phyloP scores from a whole-genome alignment of 2,888 invertebrate species.

The Meiosimyza platycephala region DNA sequence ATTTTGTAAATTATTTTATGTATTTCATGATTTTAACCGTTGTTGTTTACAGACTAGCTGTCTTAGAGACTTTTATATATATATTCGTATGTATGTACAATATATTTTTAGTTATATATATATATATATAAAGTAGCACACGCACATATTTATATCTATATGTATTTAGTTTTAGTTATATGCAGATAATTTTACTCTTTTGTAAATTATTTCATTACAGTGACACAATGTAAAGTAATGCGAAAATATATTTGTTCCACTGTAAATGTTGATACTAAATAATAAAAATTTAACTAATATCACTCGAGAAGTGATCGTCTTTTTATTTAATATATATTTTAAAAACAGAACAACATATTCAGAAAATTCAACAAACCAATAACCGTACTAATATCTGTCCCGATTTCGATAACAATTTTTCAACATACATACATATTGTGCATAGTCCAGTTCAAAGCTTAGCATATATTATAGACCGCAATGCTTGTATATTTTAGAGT shows the following conservation, averaged over 20 bases:
- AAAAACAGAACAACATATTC: no score
- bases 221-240: conserved; percentile 10
- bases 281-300: conserved; percentile 17
- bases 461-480: no score
- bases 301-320: background rate
- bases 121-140: background rate
- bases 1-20: background rate
- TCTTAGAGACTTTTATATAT: conserved; percentile 6
- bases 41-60: background rate
- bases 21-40: background rate
- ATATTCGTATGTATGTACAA: conserved; percentile 2
- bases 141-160: background rate
- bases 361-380: no score
- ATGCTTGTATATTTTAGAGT: no score
- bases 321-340: no score
- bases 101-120: conserved; percentile 9
- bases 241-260: conserved; percentile 6
- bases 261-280: conserved; percentile 26
- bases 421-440: no score
- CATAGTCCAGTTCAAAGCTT: no score
- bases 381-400: no score
- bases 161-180: background rate
- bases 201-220: conserved; percentile 21
- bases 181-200: conserved; percentile 12
- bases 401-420: no score